Percentiles rank a stretch among this genome's conserved stretches.
These are phyloP conservation scores for Siphlonurus alternatus DNA, from an alignment of 2,888 invertebrate species.

Conservation along the genomic window DNA sequence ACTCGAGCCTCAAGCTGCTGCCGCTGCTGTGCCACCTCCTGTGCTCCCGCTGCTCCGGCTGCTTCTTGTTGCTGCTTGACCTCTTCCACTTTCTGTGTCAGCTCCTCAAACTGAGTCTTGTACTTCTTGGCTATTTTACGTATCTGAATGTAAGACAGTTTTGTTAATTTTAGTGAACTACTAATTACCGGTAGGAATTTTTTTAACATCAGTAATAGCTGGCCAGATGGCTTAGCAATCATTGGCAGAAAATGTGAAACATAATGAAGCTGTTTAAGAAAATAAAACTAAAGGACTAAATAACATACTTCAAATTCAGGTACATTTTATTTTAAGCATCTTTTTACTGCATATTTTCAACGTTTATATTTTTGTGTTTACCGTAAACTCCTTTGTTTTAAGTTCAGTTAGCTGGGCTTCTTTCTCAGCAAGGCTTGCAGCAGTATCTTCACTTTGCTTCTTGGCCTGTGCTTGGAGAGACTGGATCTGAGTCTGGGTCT, in stretches of 20 bases:
- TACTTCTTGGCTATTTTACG: neutral
- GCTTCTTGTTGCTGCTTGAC: conserved; percentile 38
- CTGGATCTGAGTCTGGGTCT: neutral
- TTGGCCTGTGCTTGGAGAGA: neutral
- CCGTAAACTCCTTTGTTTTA: neutral
- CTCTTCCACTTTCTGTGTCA: conserved; percentile 43
- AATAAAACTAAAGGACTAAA: too few species aligned
- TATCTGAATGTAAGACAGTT: neutral
- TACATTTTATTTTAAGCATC: too few species aligned
- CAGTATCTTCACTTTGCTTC: neutral
- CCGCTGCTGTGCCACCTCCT: conserved; percentile 13
- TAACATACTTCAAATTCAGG: too few species aligned
- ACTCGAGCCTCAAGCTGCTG: conserved; percentile 26
- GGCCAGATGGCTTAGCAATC: too few species aligned
- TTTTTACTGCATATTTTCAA: too few species aligned
- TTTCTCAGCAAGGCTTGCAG: neutral
- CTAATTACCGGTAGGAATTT: too few species aligned
- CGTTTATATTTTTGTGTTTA: neutral
- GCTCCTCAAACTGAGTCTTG: neutral
- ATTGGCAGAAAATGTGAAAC: too few species aligned
- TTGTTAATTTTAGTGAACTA: too few species aligned
- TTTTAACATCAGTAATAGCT: too few species aligned
- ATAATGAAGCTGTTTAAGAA: too few species aligned
- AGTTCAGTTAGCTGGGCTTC: neutral
- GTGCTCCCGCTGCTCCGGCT: conserved; percentile 21